phyloP scores from a whole-genome alignment of 2,888 invertebrate genomes.

The Scrobipalpa atriplicella region DNA sequence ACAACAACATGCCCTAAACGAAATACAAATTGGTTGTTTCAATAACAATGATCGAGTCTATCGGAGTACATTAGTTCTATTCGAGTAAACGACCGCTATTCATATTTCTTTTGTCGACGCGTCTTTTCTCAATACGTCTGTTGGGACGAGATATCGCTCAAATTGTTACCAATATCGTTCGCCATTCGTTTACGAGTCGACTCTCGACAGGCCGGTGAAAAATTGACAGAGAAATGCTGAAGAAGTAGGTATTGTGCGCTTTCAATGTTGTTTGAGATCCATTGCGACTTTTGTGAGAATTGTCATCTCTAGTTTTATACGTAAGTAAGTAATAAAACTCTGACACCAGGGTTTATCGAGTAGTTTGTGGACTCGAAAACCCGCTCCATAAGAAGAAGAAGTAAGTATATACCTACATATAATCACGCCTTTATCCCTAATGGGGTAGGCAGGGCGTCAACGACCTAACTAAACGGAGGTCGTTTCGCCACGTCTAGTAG shows the following conservation, averaged over 20 bases:
- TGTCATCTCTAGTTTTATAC: too few species aligned
- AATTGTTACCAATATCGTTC: constrained; percentile 79
- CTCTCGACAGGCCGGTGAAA: constrained; percentile 66
- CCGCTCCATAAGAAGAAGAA: too few species aligned
- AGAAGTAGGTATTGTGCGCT: constrained; percentile 27
- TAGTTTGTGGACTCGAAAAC: too few species aligned
- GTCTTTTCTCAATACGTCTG: constrained; percentile 19
- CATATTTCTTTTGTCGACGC: constrained; percentile 52
- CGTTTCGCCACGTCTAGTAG: too few species aligned
- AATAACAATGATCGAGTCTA: constrained; percentile 37
- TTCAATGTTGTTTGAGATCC: too few species aligned
- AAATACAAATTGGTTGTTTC: constrained; percentile 12
- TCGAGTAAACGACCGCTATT: constrained; percentile 48
- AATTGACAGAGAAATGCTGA: constrained; percentile 12
- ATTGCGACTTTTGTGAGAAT: too few species aligned
- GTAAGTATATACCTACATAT: too few species aligned
- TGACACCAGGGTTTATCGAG: too few species aligned
- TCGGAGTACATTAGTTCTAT: constrained; percentile 42
- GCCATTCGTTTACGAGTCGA: constrained; percentile 41
- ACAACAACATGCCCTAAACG: neutral
- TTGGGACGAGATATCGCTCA: constrained; percentile 66
- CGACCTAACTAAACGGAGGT: too few species aligned
- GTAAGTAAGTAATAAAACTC: too few species aligned
- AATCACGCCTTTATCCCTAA: too few species aligned
- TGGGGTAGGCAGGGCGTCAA: too few species aligned